These are phyloP conservation scores for Macaria liturata DNA, from an alignment of 2,888 invertebrate genomes.

Conservation along the genomic window DNA sequence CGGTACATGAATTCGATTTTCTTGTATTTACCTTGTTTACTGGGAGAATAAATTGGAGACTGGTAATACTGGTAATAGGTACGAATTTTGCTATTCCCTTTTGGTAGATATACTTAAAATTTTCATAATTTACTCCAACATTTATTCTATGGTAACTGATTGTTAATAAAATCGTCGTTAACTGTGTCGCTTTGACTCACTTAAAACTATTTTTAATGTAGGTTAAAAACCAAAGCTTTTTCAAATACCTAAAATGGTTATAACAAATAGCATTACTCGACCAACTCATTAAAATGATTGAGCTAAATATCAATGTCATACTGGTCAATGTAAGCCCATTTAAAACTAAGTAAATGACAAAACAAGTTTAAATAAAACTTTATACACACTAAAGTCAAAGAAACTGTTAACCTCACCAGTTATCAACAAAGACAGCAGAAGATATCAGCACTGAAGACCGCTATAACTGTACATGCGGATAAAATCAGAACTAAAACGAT, in stretches of 20 bases:
- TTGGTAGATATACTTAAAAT: too few species aligned
- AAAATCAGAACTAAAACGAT: too few species aligned
- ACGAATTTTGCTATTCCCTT: background rate
- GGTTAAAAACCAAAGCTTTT: too few species aligned
- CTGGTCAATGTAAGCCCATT: background rate
- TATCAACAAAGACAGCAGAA: conserved; percentile 46
- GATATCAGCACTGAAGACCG: conserved; percentile 20
- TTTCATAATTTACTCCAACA: too few species aligned
- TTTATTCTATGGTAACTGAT: too few species aligned
- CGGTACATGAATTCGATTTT: conserved; percentile 73
- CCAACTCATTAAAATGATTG: too few species aligned
- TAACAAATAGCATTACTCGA: too few species aligned
- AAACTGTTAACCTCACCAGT: conserved; percentile 53
- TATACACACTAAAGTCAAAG: conserved; percentile 18
- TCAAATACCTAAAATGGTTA: too few species aligned
- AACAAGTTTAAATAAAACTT: conserved; percentile 10
- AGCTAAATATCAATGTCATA: too few species aligned
- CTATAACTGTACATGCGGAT: conserved; percentile 2
- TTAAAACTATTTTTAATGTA: too few species aligned
- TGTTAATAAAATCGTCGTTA: too few species aligned
- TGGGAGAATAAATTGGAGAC: background rate
- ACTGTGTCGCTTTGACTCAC: too few species aligned
- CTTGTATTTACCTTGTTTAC: conserved; percentile 59
- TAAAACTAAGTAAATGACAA: conserved; percentile 1
- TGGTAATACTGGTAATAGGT: background rate